A percentile compares a stretch with the other conserved stretches of the same genome.
These are phyloP conservation scores for Chelonus insularis DNA, from an alignment of 1,140 invertebrate genomes.

Conservation along the genomic window DNA sequence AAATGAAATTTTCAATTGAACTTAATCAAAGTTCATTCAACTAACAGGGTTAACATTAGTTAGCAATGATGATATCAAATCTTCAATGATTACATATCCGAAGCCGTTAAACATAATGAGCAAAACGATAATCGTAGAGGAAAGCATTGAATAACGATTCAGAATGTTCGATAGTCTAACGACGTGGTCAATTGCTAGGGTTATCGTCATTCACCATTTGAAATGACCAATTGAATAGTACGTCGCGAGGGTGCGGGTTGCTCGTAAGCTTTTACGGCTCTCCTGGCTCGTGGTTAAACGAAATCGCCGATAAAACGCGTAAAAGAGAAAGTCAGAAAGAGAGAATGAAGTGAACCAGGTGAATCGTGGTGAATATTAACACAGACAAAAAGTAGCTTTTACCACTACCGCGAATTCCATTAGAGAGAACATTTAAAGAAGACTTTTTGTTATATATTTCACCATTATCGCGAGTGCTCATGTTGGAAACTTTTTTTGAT, in stretches of 20 bases:
- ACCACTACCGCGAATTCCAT: background rate
- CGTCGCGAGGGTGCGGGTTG: background rate
- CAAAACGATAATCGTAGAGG: constrained; percentile 2
- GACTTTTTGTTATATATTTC: too few relatives aligned
- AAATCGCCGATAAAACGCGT: constrained; percentile 12
- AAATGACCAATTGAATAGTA: constrained; percentile 30
- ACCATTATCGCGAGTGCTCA: too few relatives aligned
- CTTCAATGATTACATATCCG: background rate
- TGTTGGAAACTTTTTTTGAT: too few relatives aligned
- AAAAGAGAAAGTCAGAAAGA: background rate
- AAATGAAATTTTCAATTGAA: too few relatives aligned
- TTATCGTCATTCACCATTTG: constrained; percentile 23
- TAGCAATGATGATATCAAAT: background rate
- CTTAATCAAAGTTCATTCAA: too few relatives aligned
- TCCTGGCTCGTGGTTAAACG: constrained; percentile 17
- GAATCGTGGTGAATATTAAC: background rate
- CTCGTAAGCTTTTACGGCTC: constrained; percentile 31
- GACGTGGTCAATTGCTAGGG: background rate
- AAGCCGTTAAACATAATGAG: background rate
- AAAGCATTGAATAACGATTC: constrained; percentile 20
- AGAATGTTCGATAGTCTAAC: constrained; percentile 16
- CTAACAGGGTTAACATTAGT: too few relatives aligned
- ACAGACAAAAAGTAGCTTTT: background rate
- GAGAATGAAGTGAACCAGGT: constrained; percentile 1
- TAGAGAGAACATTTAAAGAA: background rate